Conservation (phyloP, 2,113 vertebrate genomes). For the Limnothrissa miodon region DNA sequence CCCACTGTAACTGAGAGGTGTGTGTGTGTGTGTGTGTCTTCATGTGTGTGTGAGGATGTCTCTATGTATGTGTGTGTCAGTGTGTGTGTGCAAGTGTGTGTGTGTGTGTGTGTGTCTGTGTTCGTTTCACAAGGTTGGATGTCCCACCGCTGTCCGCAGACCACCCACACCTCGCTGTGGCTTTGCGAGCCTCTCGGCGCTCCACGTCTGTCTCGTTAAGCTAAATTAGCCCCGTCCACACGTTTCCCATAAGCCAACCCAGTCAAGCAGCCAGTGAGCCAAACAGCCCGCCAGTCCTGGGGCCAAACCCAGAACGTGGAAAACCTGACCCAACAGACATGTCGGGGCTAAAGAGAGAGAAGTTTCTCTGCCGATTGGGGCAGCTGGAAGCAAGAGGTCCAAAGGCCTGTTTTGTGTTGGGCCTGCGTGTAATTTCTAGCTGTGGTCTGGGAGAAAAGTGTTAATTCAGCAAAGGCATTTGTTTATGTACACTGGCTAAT, state of each 20-base stretch:
- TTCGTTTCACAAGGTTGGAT: conserved; percentile 30
- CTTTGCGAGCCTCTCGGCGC: conserved; percentile 12
- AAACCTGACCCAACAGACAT: conserved; percentile 1
- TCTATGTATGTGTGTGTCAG: conserved; percentile 26
- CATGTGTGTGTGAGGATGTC: conserved; percentile 20
- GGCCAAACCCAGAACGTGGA: conserved; percentile 3
- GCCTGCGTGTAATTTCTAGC: conserved; percentile 5
- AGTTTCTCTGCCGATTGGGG: not conserved
- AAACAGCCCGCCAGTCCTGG: not conserved
- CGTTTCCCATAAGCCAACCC: conserved; percentile 5
- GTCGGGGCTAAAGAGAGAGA: not conserved
- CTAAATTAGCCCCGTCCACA: conserved; percentile 13
- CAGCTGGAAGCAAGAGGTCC: conserved; percentile 20
- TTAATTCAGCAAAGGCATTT: conserved; percentile 6
- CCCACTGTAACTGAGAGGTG: conserved; percentile 55
- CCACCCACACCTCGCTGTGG: conserved; percentile 66
- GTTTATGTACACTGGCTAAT: conserved; percentile 13
- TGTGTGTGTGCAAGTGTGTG: conserved; percentile 19
- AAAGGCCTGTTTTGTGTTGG: conserved; percentile 59
- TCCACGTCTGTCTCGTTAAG: conserved; percentile 18
- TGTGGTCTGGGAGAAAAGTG: not conserved
- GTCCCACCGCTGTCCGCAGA: conserved; percentile 47
- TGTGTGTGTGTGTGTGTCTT: conserved; percentile 31
- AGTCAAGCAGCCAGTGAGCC: not conserved
- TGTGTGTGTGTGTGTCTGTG: not conserved